Evolutionary conservation across 2,113 vertebrate genomes (phyloP).

Genomic region (Lucifuga dentata): DNA sequence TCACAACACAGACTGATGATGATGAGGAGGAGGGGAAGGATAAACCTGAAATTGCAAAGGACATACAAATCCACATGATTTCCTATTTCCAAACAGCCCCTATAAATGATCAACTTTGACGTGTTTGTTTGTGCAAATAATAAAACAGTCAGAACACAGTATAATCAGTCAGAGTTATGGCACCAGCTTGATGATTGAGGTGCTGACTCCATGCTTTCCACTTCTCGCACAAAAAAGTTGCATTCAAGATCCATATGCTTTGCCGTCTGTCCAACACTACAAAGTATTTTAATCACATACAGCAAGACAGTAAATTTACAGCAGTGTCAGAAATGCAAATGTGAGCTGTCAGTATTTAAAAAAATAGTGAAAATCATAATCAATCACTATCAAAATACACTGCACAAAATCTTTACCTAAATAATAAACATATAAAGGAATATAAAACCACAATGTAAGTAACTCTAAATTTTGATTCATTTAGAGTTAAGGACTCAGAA

Average conservation of each 20-base stretch:
- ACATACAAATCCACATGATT: background rate
- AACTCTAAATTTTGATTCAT: too few species aligned
- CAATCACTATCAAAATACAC: conserved; percentile 48
- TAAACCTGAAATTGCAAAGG: background rate
- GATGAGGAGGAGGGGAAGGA: conserved; percentile 4
- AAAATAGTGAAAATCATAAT: too few species aligned
- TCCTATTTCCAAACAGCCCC: too few species aligned
- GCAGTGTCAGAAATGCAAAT: conserved; percentile 21
- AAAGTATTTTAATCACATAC: conserved; percentile 34
- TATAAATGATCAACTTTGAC: too few species aligned
- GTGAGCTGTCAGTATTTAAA: conserved; percentile 47
- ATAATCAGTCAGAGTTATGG: background rate
- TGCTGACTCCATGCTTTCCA: conserved; percentile 6
- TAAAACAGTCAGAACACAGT: background rate
- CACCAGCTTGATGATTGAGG: background rate
- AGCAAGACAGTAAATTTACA: conserved; percentile 21
- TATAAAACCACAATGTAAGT: too few species aligned
- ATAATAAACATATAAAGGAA: too few species aligned
- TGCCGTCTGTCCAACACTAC: conserved; percentile 6
- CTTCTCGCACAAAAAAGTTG: background rate
- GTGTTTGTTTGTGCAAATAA: background rate
- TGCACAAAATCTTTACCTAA: too few species aligned
- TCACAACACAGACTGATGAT: conserved; percentile 9
- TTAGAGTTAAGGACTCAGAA: too few species aligned
- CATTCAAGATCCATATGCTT: conserved; percentile 12